Base-by-base conservation (phyloP, 2,113 vertebrate genomes). In the Girardinichthys multiradiatus region DNA sequence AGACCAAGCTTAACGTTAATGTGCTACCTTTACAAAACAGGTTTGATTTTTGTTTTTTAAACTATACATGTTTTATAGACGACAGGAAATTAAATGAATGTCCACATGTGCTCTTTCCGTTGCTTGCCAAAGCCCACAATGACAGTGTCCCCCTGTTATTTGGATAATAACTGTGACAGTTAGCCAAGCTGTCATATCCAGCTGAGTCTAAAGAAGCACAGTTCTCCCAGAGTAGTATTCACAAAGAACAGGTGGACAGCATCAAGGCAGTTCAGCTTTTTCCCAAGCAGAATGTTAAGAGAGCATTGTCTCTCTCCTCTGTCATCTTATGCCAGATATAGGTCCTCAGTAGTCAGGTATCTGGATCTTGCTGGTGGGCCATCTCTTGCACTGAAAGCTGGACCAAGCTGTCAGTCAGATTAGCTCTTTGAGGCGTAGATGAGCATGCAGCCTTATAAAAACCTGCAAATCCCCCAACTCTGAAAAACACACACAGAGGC, bases 331-430 rank as follows among this genome's bases (percentile, higher is more conserved):
- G 63, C 69, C 70, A 73, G 76, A 81, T 85, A 71, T 57, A 42
- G 66, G 59, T 81, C 42, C 57, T 64, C 68, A 67, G 76, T 76
- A 65, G 74, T 75, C 85, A 85, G 84, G 79, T 89, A 72, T 85
- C 59, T 72, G 68, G 81, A 81, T 61, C 67, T 76, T 65, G 70
- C 72, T 71, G 42, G 64, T 86, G 85, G 87, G 62, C 70, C 71
- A 69, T 63, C 76, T 80, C 81, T 64, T 79, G 68, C 72, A 74
- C 74, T 73, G 79, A 84, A 71, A 54, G 60, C 60, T 70, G 68
- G 76, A 74, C 78, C 76, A 64, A 79, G 73, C 81, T 86, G 84
- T 88, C 82, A 79, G 72, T 86, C 80, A 84, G 76, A 86, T 90
- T 79, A 83, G 64, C 0, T 57, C 54, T 63, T 11, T 48, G 79